Base-by-base conservation (phyloP, 2,113 vertebrate genomes). In the Chascanopsetta lugubris region DNA sequence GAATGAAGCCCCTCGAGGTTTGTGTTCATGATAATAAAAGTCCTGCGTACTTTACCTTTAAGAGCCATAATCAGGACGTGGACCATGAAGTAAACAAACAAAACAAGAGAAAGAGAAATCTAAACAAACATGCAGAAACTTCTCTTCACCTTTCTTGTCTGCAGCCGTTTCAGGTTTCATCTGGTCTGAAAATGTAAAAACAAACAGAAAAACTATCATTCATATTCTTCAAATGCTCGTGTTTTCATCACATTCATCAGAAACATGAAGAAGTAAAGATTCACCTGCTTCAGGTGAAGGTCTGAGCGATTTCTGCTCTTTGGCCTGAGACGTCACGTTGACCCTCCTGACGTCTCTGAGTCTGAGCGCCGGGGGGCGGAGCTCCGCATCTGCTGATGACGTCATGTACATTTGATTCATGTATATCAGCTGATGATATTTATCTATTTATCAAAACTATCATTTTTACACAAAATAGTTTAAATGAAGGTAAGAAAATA, bases 241-340 rank as follows among this genome's bases (percentile, higher is more conserved):
- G 34, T 36, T 15, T 4, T 8, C 11, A 36, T n/a, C n/a, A n/a
- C n/a, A n/a, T n/a, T n/a, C 34, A 12, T 2, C 8, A 36, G 34
- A 36, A 0, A 12, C 32, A 11, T n/a, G n/a, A n/a, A n/a, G n/a
- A n/a, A n/a, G n/a, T n/a, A n/a, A n/a, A n/a, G 12, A n/a, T 7
- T 60, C 50, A 89, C 89, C 88, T 75, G 80, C 9, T 69, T 76
- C 57, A 58, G 69, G 2, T 6, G 62, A 3, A 26, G 54, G 1
- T 57, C 72, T 80, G 49, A 24, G 47, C 13, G 47, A 64, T 46
- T 86, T 87, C 43, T 75, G 68, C 7, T 85, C 47, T 45, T 73
- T 57, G 2, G 53, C 46, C 10, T 30, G 29, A 32, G 64, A 51
- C 0, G 87, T 87, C 0, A 43, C 66, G 0, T 88, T 90, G 0